Evolutionary conservation across 92 coral and sea anemone species (phyloP).

Genomic region (Pocillopora grandis): DNA sequence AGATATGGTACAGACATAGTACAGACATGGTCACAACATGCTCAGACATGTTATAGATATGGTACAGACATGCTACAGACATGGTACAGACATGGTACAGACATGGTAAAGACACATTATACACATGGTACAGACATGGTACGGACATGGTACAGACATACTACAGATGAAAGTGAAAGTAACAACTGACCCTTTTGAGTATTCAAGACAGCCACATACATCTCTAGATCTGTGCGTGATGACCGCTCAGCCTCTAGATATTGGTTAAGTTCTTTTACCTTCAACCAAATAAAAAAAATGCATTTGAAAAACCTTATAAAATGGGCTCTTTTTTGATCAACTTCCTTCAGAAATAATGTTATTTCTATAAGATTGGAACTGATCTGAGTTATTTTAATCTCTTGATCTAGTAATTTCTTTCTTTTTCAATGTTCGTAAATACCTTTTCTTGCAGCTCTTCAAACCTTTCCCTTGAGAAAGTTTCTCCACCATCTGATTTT

Average conservation of each 20-base stretch:
- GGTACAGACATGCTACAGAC: too few relatives aligned
- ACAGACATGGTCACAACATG: too few relatives aligned
- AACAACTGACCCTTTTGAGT: slow-evolving; percentile 86
- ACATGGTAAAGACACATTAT: too few relatives aligned
- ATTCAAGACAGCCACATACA: slow-evolving; percentile 97
- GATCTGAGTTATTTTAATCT: too few relatives aligned
- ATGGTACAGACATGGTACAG: too few relatives aligned
- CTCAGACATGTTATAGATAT: too few relatives aligned
- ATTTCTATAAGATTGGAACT: too few relatives aligned
- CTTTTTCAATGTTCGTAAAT: background rate
- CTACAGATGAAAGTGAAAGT: background rate
- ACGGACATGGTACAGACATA: too few relatives aligned
- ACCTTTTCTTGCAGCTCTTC: slow-evolving; percentile 82
- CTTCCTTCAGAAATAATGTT: too few relatives aligned
- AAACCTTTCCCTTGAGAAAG: slow-evolving; percentile 34
- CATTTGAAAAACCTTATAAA: background rate
- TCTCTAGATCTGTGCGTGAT: slow-evolving; percentile 95
- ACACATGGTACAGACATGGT: too few relatives aligned
- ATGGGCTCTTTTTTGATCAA: background rate
- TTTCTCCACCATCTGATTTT: slow-evolving; percentile 38
- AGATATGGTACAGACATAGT: too few relatives aligned
- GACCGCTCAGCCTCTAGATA: slow-evolving; percentile 95
- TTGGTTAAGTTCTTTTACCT: slow-evolving; percentile 87
- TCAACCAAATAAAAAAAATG: background rate
- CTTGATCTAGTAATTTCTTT: background rate